Evolutionary conservation across 2,113 vertebrate genomes (phyloP), one percentile per base, ranked within the genome.

Genomic region (Scolopax mira): DNA sequence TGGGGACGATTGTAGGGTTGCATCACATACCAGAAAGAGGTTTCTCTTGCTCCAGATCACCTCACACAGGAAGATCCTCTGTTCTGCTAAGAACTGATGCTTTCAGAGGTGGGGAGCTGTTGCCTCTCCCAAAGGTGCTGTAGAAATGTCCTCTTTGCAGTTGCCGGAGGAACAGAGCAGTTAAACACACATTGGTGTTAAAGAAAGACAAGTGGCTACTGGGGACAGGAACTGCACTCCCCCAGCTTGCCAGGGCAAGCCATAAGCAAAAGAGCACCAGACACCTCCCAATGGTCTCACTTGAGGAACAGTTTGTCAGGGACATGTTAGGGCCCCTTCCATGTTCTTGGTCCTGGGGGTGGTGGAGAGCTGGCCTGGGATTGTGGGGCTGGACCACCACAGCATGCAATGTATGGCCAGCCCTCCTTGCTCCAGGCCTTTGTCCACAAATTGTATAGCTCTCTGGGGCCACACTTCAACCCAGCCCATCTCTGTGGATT

Each of bases 401-500:
- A 93, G 27, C 22, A 17, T 4, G 7, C 2, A 39, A 39, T 3
- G 1, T 39, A 55, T 73, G 16, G 24, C 37, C 73, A 86, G 55
- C 18, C 30, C 46, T 65, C 19, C 41, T 66, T 2, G 2, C 44
- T 46, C 31, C 48, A 66, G 27, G 28, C 33, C 42, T 28, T 79
- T 23, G 27, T 61, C 33, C 73, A 61, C 61, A 58, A 13, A 78
- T 37, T 33, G 7, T 72, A 3, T 54, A 37, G 11, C 44, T 57
- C 24, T 61, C 55, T 54, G 11, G 16, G 33, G 27, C 13, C 54
- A n/a, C 24, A 4, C 12, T 30, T 77, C 23, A 64, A 10, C 69
- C 52, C 33, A 54, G 30, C 10, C 0, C 0, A 30, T 7, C 41
- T 51, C 2, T 37, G n/a, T 46, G 35, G 46, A 44, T 75, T 71